Evolutionary conservation across 2,797 vertebrate genomes (phyloP), one percentile per base, ranked within the genome.

Genomic region (Malurus leucopterus): DNA sequence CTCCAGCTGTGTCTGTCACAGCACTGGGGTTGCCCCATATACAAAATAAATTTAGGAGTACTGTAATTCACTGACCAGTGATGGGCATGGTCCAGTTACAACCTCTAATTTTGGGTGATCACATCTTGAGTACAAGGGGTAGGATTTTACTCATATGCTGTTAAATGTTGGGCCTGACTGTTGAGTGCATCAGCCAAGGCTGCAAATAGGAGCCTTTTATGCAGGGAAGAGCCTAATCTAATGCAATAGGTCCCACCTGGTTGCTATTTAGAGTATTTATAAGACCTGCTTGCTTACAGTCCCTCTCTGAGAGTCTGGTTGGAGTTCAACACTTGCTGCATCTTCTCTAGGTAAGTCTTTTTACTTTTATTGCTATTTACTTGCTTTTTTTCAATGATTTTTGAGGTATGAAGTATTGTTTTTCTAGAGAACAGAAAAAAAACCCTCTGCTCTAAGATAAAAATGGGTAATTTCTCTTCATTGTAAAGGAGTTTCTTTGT

Each of bases 301-400:
- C 1, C 9, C 10, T 68, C 3, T 10, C 8, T 17, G 24, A 17
- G 14, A 4, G 2, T 24, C 8, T 80, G 22, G 17, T 36, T 38
- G 12, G 29, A 53, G 1, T 1, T 0, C 2, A 18, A 2, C 2
- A 1, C 3, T 46, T 61, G 27, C 32, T 73, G 40, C 1, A 18
- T 34, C 13, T 1, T 62, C 22, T 83, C 8, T 3, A 64, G 90
- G 85, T 92, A 92, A 83, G 64, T 7, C 1, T 51, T 90, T 84
- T 72, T n/a, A n/a, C 22, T 69, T 82, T 79, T 55, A 15, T n/a
- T 68, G 4, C 0, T n/a, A 1, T 71, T 67, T 67, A 0, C 22
- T 29, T n/a, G 3, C 0, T 5, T 81, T 71, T 65, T 65, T 38
- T 15, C 61, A 38, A 3, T 43, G 3, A 26, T 43, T 72, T 50